phyloP scores from a whole-genome alignment of 2,113 vertebrate genomes.

The Pan paniscus region DNA sequence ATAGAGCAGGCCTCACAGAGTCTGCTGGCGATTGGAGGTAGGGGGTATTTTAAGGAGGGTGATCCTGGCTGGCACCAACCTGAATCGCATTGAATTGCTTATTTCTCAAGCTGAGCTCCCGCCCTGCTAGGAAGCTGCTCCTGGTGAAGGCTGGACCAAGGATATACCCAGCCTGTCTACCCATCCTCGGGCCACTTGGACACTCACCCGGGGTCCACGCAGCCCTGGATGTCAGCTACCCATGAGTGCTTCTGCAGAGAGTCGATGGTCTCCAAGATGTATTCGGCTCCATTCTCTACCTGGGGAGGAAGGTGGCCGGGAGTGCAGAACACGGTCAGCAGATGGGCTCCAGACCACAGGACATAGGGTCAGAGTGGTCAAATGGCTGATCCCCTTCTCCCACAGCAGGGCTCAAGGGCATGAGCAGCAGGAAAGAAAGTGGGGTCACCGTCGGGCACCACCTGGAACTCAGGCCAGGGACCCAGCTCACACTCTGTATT shows the following conservation, averaged over 20 bases:
- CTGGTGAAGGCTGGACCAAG: not conserved
- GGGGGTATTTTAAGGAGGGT: no score
- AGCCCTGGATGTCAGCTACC: slow-evolving; percentile 99
- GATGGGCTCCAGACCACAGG: not conserved
- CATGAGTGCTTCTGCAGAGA: slow-evolving; percentile 99
- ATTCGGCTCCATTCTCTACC: slow-evolving; percentile 96
- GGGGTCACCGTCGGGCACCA: not conserved
- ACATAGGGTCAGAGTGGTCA: not conserved
- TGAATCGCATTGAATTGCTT: no score
- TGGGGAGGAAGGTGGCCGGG: not conserved
- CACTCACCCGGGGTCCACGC: slow-evolving; percentile 95
- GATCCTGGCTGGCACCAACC: no score
- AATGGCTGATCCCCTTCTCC: not conserved
- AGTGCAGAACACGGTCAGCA: not conserved
- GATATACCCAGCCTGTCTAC: no score
- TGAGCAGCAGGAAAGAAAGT: not conserved
- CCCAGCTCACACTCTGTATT: not conserved
- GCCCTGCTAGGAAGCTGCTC: not conserved
- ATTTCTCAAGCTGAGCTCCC: no score
- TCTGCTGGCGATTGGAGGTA: no score
- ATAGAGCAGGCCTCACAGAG: no score
- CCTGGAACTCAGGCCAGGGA: not conserved
- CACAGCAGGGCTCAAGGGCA: accelerated
- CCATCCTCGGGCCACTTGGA: not conserved
- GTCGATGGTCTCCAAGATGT: slow-evolving; percentile 98